phyloP scores from a whole-genome alignment of 2,113 vertebrate genomes.

The Tylochromis polylepis region DNA sequence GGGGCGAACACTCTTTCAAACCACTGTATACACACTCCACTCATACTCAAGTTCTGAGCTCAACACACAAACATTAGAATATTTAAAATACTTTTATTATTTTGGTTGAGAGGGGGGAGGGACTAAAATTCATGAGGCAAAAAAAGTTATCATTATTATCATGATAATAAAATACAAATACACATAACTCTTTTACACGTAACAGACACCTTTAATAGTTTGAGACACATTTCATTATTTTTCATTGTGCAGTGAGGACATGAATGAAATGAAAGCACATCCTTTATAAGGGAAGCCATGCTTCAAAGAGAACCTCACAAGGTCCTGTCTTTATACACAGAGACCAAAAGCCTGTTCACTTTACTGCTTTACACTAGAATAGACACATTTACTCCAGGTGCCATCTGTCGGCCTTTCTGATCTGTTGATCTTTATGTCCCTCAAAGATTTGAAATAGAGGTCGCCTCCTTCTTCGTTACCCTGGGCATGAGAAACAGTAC shows the following conservation, averaged over 20 bases:
- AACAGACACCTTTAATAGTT: neutral
- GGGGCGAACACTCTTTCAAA: neutral
- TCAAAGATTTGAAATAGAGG: neutral
- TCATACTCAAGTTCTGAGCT: neutral
- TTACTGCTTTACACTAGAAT: neutral
- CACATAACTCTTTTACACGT: rapidly evolving
- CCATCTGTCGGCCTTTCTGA: neutral
- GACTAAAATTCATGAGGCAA: rapidly evolving
- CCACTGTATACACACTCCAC: neutral
- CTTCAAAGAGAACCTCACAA: neutral
- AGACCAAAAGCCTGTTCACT: rapidly evolving
- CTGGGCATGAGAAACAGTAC: too few species aligned
- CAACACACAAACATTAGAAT: neutral
- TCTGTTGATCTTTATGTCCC: rapidly evolving
- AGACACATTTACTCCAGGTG: neutral
- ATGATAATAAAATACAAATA: neutral
- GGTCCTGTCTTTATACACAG: neutral
- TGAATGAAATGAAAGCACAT: neutral
- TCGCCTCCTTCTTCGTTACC: neutral
- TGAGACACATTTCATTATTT: rapidly evolving
- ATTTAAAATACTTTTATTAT: neutral
- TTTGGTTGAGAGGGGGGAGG: neutral
- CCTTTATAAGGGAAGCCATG: neutral
- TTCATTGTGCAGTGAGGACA: neutral
- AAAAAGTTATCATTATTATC: rapidly evolving